These are phyloP conservation scores for Thaleichthys pacificus DNA, from an alignment of 2,797 vertebrate species.

Conservation along the genomic window DNA sequence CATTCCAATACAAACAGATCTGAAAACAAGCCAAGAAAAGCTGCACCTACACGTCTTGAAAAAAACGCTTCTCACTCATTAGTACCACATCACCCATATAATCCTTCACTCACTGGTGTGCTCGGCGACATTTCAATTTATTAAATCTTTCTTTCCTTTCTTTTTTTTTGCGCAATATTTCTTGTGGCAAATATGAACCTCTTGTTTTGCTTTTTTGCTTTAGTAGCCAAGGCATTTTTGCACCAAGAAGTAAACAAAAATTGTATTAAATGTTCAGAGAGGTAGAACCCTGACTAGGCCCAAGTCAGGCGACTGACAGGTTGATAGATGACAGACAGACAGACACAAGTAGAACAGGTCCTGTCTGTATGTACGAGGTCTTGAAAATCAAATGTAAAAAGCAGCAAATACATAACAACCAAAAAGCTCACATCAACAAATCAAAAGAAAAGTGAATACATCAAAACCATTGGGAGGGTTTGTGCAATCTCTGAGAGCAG, in stretches of 20 bases:
- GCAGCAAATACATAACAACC: constrained; percentile 23
- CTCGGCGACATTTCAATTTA: constrained; percentile 50
- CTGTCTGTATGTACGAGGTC: constrained; percentile 45
- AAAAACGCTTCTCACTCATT: constrained; percentile 40
- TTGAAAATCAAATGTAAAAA: constrained; percentile 47
- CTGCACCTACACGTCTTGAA: constrained; percentile 47
- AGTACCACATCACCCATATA: constrained; percentile 21
- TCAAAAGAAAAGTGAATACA: constrained; percentile 26
- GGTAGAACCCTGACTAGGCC: constrained; percentile 76
- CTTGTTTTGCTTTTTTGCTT: constrained; percentile 59
- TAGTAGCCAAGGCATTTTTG: constrained; percentile 77
- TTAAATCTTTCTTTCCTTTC: constrained; percentile 18
- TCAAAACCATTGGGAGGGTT: constrained; percentile 22
- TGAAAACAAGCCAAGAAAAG: constrained; percentile 56
- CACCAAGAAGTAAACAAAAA: constrained; percentile 75
- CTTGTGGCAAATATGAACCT: constrained; percentile 57
- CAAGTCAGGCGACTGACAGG: constrained; percentile 63
- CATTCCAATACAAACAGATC: constrained; percentile 49
- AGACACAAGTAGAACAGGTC: constrained; percentile 42
- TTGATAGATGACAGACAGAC: constrained; percentile 44
- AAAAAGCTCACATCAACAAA: constrained; percentile 24
- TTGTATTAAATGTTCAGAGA: constrained; percentile 70
- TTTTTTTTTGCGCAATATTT: constrained; percentile 38
- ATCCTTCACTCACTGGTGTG: constrained; percentile 56
- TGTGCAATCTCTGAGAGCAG: constrained; percentile 56